Percentiles rank a stretch among this genome's conserved stretches.
Conservation (phyloP, 2,797 vertebrate genomes). For the Karalla daura region DNA sequence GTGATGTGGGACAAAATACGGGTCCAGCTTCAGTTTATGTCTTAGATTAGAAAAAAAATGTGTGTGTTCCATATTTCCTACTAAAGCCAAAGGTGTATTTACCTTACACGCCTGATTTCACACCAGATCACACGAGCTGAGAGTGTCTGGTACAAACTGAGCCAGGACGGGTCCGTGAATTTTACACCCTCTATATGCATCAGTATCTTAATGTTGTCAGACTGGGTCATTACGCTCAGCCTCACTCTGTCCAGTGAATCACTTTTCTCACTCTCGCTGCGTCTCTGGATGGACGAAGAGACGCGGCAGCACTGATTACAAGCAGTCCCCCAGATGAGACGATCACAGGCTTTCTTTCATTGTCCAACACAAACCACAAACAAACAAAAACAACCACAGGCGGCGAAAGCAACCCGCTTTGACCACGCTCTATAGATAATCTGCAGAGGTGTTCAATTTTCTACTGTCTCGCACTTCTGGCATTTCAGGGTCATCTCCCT, state of each 20-base stretch:
- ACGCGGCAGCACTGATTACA: slow-evolving; percentile 36
- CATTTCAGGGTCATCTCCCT: slow-evolving; percentile 11
- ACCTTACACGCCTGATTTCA: no score
- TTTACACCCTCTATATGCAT: background rate
- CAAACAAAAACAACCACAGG: slow-evolving; percentile 39
- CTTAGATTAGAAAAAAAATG: no score
- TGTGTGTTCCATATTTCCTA: no score
- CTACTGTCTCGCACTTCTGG: slow-evolving; percentile 31
- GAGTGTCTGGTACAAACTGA: no score
- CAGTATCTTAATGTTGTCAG: slow-evolving; percentile 12
- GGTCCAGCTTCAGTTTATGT: no score
- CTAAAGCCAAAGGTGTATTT: background rate
- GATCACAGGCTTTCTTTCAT: slow-evolving; percentile 57
- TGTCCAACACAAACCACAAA: slow-evolving; percentile 35
- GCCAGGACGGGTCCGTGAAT: background rate
- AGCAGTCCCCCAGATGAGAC: slow-evolving; percentile 50
- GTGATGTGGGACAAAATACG: no score
- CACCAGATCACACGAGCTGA: no score
- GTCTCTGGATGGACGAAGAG: slow-evolving; percentile 17
- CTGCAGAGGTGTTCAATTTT: slow-evolving; percentile 38
- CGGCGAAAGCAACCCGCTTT: slow-evolving; percentile 7
- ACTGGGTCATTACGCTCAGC: slow-evolving; percentile 31
- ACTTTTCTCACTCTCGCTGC: slow-evolving; percentile 11
- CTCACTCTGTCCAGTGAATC: slow-evolving; percentile 18
- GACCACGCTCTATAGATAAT: slow-evolving; percentile 35